phyloP scores from a whole-genome alignment of 2,888 invertebrate genomes.

The Creontiades dilutus region DNA sequence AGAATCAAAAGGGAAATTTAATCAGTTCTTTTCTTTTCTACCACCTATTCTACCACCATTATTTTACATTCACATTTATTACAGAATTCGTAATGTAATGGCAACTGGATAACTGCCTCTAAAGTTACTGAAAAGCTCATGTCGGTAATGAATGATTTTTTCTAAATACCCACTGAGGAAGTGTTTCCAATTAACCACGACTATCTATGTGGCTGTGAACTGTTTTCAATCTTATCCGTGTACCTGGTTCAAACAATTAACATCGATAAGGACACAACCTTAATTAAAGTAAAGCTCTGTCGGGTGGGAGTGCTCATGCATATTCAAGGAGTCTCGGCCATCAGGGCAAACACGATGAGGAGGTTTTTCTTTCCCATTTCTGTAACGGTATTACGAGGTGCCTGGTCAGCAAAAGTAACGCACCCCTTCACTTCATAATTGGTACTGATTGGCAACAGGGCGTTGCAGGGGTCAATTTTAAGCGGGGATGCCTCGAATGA shows the following conservation, averaged over 20 bases:
- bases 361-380: constrained; percentile 6
- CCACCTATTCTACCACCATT: too few species aligned
- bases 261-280: constrained; percentile 22
- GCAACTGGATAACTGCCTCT: too few species aligned
- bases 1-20: too few species aligned
- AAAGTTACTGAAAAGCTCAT: too few species aligned
- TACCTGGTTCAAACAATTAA: constrained; percentile 23
- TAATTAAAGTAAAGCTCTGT: constrained; percentile 23
- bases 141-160: too few species aligned
- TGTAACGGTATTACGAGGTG: constrained; percentile 20
- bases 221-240: constrained; percentile 8
- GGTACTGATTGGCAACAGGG: constrained; percentile 37
- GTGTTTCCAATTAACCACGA: constrained; percentile 21
- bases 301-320: constrained; percentile 18
- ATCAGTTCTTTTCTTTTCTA: too few species aligned
- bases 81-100: too few species aligned
- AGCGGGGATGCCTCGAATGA: constrained; percentile 4
- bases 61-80: too few species aligned
- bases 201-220: constrained; percentile 9
- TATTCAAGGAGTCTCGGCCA: constrained; percentile 35
- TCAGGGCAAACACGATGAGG: constrained; percentile 4
- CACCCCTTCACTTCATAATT: constrained; percentile 42
- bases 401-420: constrained; percentile 5
- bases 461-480: constrained; percentile 38
- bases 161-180: not conserved